Percentiles rank a stretch among this genome's conserved stretches.
Evolutionary conservation across 2,888 invertebrate genomes (phyloP).

Genomic region (Timema cristinae): DNA sequence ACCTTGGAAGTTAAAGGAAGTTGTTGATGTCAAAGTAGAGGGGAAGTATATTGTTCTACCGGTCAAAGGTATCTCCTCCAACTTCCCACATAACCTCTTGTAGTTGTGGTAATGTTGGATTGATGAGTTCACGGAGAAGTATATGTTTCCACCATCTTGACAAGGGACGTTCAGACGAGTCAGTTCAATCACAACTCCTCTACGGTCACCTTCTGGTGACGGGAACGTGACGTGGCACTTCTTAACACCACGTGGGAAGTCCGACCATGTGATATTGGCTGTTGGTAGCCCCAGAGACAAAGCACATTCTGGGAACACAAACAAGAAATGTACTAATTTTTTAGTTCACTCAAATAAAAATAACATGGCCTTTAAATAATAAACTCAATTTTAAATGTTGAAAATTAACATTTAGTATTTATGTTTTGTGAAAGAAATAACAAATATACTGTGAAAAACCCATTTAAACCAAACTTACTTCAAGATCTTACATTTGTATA

Average conservation of each 20-base stretch:
- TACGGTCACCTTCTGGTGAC: constrained; percentile 36
- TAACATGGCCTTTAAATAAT: too few species aligned
- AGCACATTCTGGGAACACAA: constrained; percentile 57
- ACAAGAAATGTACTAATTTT: not conserved
- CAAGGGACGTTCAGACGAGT: constrained; percentile 68
- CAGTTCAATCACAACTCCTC: constrained; percentile 61
- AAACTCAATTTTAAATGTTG: too few species aligned
- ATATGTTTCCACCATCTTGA: constrained; percentile 55
- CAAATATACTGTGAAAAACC: too few species aligned
- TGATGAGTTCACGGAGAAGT: constrained; percentile 45
- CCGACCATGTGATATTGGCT: constrained; percentile 52
- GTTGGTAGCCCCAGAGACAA: constrained; percentile 49
- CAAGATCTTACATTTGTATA: too few species aligned
- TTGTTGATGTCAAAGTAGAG: not conserved
- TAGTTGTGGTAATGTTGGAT: not conserved
- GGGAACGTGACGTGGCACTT: constrained; percentile 57
- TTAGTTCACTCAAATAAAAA: too few species aligned
- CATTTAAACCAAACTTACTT: too few species aligned
- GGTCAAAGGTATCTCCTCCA: constrained; percentile 59
- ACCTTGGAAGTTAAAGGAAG: constrained; percentile 53
- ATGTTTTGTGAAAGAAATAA: too few species aligned
- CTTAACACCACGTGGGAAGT: constrained; percentile 48
- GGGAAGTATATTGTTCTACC: constrained; percentile 60
- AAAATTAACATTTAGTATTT: too few species aligned
- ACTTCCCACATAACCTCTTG: constrained; percentile 58